phyloP scores from a whole-genome alignment of 2,113 vertebrate genomes.

The Himantopus leucocephalus region DNA sequence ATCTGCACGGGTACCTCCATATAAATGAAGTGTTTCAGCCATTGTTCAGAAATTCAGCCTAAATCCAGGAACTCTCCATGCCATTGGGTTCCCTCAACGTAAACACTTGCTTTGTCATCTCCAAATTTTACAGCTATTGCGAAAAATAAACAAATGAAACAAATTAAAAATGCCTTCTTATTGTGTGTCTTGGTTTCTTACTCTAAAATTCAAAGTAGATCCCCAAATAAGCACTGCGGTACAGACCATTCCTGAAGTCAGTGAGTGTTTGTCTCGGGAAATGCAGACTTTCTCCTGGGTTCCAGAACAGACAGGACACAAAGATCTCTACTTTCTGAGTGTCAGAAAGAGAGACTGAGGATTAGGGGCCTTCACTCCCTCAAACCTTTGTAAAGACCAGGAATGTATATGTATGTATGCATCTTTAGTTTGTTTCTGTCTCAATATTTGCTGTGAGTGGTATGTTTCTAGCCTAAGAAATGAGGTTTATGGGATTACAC shows the following conservation, averaged over 20 bases:
- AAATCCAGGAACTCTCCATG: background rate
- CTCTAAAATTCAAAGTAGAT: background rate
- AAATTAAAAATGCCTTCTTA: background rate
- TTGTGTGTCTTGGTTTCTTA: background rate
- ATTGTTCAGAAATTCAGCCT: background rate
- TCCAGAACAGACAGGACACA: background rate
- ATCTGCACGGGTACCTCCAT: background rate
- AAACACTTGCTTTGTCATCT: background rate
- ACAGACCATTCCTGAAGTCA: background rate
- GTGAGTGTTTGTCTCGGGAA: background rate
- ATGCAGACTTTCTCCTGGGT: background rate
- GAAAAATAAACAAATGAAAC: background rate
- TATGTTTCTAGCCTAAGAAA: background rate
- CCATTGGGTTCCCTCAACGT: background rate
- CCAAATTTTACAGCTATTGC: background rate
- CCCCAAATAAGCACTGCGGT: background rate
- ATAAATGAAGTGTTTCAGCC: background rate
- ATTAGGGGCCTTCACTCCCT: background rate
- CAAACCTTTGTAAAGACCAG: background rate
- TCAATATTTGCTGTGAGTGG: background rate
- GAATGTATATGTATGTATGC: background rate
- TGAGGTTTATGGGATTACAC: background rate
- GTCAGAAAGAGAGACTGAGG: background rate
- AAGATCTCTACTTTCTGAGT: background rate
- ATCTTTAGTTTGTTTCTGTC: background rate